Percentiles rank a stretch among this genome's conserved stretches.
Conservation (phyloP, 2,888 invertebrate species). For the Macrosoma leucophasiata region DNA sequence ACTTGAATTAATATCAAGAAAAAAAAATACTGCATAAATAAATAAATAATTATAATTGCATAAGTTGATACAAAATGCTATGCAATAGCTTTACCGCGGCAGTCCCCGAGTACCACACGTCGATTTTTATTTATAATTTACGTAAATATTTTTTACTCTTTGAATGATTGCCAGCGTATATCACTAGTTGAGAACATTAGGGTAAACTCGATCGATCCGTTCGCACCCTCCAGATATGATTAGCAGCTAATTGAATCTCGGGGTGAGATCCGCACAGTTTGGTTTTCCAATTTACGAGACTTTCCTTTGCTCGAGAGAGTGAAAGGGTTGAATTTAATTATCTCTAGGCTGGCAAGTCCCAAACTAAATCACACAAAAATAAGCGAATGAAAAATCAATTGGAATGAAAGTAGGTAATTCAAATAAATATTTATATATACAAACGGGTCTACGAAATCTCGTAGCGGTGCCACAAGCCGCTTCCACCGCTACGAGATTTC, state of each 20-base stretch:
- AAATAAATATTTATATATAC: too few relatives aligned
- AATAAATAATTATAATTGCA: not conserved
- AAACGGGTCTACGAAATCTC: constrained; percentile 21
- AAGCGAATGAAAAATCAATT: constrained; percentile 49
- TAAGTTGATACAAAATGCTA: too few relatives aligned
- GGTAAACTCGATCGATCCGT: constrained; percentile 59
- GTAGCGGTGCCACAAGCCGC: constrained; percentile 27
- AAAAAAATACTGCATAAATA: not conserved
- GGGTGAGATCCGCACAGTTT: constrained; percentile 71
- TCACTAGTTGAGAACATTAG: too few relatives aligned
- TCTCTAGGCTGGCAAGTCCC: constrained; percentile 47
- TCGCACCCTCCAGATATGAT: constrained; percentile 74
- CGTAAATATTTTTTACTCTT: too few relatives aligned
- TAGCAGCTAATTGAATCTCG: constrained; percentile 73
- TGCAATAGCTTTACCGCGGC: too few relatives aligned
- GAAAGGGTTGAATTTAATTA: constrained; percentile 73
- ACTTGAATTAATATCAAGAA: too few relatives aligned
- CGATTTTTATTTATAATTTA: constrained; percentile 33
- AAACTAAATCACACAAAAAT: constrained; percentile 51
- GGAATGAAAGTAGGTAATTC: constrained; percentile 22
- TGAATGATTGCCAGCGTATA: too few relatives aligned
- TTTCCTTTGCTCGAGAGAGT: constrained; percentile 60
- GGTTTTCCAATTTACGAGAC: constrained; percentile 74
- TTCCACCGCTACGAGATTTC: constrained; percentile 34
- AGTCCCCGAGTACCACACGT: too few relatives aligned